Evolutionary conservation across 1,140 invertebrate species (phyloP).

Genomic region (Notospermus geniculatus): DNA sequence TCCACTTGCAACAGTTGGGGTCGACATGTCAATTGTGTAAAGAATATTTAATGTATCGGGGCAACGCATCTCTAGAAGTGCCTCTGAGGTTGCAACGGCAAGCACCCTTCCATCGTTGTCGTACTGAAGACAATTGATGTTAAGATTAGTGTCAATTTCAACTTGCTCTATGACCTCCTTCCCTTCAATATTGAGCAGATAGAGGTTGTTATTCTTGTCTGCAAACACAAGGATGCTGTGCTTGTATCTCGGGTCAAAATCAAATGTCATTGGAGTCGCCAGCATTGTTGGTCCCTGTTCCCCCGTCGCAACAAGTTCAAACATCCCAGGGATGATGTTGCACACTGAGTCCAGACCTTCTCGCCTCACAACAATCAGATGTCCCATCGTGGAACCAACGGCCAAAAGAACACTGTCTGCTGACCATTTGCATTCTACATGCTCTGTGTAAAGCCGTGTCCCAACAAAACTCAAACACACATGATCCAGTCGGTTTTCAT

Average conservation of each 20-base stretch:
- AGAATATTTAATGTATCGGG: constrained; percentile 2
- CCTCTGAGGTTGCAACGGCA: constrained; percentile 17
- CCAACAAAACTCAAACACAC: constrained; percentile 25
- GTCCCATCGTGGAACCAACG: constrained; percentile 23
- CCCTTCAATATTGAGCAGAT: constrained; percentile 23
- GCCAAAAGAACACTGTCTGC: constrained; percentile 31
- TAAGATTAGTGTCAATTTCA: background rate
- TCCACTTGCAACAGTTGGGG: background rate
- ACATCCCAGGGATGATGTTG: constrained; percentile 22
- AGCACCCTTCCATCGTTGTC: constrained; percentile 13
- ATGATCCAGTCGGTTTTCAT: constrained; percentile 9
- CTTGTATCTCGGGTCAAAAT: constrained; percentile 29
- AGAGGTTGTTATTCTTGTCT: constrained; percentile 19
- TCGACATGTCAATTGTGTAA: constrained; percentile 16
- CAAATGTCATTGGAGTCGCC: constrained; percentile 17
- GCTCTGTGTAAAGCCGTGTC: constrained; percentile 23
- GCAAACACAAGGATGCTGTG: constrained; percentile 27
- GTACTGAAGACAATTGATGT: constrained; percentile 16
- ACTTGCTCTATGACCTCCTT: constrained; percentile 10
- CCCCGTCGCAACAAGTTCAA: constrained; percentile 16
- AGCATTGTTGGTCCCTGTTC: background rate
- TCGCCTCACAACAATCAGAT: constrained; percentile 25
- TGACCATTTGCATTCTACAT: constrained; percentile 37
- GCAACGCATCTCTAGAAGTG: constrained; percentile 12
- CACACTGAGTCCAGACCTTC: constrained; percentile 13